phyloP scores from a whole-genome alignment of 1,140 invertebrate species.

The Pinna nobilis region DNA sequence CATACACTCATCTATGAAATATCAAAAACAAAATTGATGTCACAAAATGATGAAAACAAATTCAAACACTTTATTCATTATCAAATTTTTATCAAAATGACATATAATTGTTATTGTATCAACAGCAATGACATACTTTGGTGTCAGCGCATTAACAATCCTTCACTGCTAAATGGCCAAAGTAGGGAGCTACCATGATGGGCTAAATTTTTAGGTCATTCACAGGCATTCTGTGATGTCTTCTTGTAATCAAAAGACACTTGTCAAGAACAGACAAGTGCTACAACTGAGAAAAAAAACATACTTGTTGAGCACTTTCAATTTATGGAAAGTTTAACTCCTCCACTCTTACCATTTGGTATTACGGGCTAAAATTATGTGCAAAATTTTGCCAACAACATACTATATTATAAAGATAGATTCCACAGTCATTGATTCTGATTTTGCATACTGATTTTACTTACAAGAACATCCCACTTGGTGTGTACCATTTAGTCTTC shows the following conservation, averaged over 20 bases:
- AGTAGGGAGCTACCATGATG: too few species aligned
- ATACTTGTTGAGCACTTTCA: neutral
- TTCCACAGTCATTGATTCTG: neutral
- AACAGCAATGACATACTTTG: neutral
- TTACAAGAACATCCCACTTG: constrained; percentile 88
- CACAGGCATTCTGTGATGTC: too few species aligned
- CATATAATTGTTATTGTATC: neutral
- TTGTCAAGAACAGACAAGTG: too few species aligned
- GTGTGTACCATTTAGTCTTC: constrained; percentile 89
- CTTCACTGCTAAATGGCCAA: too few species aligned
- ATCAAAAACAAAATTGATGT: too few species aligned
- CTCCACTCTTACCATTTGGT: neutral
- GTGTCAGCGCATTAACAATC: too few species aligned
- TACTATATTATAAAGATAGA: neutral
- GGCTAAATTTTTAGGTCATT: too few species aligned
- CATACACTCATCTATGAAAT: too few species aligned
- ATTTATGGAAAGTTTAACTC: neutral
- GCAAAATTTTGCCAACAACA: neutral
- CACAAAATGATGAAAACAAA: too few species aligned
- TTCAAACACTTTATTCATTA: too few species aligned
- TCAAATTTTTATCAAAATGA: neutral
- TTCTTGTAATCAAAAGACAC: too few species aligned
- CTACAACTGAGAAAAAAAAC: too few species aligned
- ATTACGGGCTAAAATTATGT: neutral
- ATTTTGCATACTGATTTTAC: constrained; percentile 17